Evolutionary conservation across 2,797 vertebrate species (phyloP).

Genomic region (Babyrousa celebensis): DNA sequence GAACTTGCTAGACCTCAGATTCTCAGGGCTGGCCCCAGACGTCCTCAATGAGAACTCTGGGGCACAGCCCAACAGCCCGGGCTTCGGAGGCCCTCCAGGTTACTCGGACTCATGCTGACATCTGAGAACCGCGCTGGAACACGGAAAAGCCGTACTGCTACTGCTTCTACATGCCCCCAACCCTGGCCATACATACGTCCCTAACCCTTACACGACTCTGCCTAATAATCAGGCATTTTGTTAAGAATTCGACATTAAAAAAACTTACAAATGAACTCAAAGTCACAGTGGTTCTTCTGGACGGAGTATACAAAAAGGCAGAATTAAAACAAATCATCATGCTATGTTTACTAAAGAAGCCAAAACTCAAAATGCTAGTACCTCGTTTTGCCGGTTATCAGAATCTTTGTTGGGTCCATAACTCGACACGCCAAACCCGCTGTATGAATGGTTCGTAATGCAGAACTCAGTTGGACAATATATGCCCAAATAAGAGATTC

Average conservation of each 20-base stretch:
- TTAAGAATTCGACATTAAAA: slow-evolving; percentile 33
- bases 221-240: slow-evolving; percentile 50
- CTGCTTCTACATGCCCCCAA: not conserved
- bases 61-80: not conserved
- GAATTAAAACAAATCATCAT: slow-evolving; percentile 67
- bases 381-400: slow-evolving; percentile 99
- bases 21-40: not conserved
- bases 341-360: slow-evolving; percentile 20
- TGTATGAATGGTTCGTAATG: slow-evolving; percentile 98
- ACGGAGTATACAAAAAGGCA: slow-evolving; percentile 63
- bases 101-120: not conserved
- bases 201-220: slow-evolving; percentile 5
- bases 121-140: not conserved
- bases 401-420: slow-evolving; percentile 99
- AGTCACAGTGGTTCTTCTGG: slow-evolving; percentile 68
- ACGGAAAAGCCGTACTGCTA: not conserved
- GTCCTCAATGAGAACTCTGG: not conserved
- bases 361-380: slow-evolving; percentile 85
- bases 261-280: slow-evolving; percentile 73
- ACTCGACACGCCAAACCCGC: slow-evolving; percentile 98
- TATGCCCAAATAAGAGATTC: slow-evolving; percentile 99
- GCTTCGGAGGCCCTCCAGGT: not conserved
- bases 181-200: not conserved
- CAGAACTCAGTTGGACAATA: slow-evolving; percentile 98
- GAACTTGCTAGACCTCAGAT: not conserved